Evolutionary conservation across 2,797 vertebrate species (phyloP).

Genomic region (Cyprinella venusta): DNA sequence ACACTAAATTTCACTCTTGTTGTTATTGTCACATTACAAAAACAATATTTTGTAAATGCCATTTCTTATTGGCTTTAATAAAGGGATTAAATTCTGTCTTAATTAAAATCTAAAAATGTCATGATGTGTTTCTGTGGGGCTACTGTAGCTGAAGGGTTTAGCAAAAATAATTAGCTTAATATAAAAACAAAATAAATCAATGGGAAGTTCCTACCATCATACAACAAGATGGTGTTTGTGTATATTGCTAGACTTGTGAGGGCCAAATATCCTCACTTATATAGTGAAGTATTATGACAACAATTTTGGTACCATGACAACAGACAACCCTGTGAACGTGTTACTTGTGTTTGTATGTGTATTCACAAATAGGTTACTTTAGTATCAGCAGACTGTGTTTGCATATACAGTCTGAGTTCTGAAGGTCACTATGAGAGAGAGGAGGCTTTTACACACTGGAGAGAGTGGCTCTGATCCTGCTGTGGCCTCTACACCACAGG

Average conservation of each 20-base stretch:
- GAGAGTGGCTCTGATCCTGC: slow-evolving; percentile 28
- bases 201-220: background rate
- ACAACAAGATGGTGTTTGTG: too few species aligned
- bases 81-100: background rate
- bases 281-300: too few species aligned
- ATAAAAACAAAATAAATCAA: background rate
- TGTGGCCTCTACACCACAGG: slow-evolving; percentile 36
- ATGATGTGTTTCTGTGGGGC: background rate
- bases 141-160: background rate
- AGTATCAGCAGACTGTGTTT: background rate
- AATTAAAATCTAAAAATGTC: background rate
- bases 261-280: too few species aligned
- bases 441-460: slow-evolving; percentile 32
- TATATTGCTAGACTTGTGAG: too few species aligned
- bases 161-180: background rate
- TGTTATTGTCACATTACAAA: background rate
- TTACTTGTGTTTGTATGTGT: background rate
- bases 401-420: background rate
- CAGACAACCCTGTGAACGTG: background rate
- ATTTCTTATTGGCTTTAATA: background rate
- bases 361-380: background rate
- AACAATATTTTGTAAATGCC: too few species aligned
- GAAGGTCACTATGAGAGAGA: slow-evolving; percentile 12
- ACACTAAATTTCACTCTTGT: background rate
- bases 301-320: background rate